Base-by-base conservation (phyloP, 2,888 invertebrate species). In the Eupelmus urozonus region DNA sequence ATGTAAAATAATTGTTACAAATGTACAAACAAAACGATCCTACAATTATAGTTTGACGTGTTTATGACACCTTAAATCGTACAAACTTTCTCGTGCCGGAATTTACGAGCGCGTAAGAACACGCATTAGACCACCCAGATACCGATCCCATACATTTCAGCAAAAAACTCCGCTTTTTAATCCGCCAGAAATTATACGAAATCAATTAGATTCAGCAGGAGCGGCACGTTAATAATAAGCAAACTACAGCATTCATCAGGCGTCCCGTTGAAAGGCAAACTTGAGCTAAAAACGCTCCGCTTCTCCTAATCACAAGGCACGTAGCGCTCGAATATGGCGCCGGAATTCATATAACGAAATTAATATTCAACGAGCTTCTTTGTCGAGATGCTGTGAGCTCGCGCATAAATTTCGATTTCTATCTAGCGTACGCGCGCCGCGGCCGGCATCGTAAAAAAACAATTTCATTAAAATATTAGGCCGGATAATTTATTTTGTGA, bases 381-480 rank as follows among this genome's bases (percentile, higher is more conserved):
- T 59, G 74, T 65, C 49, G 20, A 53, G 23, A 57, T 42, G 25
- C 18, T n/a, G 55, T 49, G 57, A 34, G 65, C 45, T n/a, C n/a
- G 71, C 29, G 34, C 55, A 69, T 73, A 73, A 78, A 73, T 78
- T 73, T 62, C 62, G 67, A 78, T 73, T 60, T 57, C 18, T 67
- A 62, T 73, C 77, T 71, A 29, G 59, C 29, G 16, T n/a, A 9
- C 23, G 9, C 23, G 20, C 20, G 27, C 23, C n/a, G 5, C 55
- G 5, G 49, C 55, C 4, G 3, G 13, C 13, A 25, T n/a, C 20
- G 11, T 7, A 70, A 53, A 74, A 74, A 75, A 65, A 59, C 45
- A 49, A 49, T 73, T 67, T 63, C 76, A 69, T 79, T 70, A 76
- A 80, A 80, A 70, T 80, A 76, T 80, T 77, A 66, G 70, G 53